Evolutionary conservation across 2,797 vertebrate species (phyloP).

Genomic region (Alca torda): DNA sequence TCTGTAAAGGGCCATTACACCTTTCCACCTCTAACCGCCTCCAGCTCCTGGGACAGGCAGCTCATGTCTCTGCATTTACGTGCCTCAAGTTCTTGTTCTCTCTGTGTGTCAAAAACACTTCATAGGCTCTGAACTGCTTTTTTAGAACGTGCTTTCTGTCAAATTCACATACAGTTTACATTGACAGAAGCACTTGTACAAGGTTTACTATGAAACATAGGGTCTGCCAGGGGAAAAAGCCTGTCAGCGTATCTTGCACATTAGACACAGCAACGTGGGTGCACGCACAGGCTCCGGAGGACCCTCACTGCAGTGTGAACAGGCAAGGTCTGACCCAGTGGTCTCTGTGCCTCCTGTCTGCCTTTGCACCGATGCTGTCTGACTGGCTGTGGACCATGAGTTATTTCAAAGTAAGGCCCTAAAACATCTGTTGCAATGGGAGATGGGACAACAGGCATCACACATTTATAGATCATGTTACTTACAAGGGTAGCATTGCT

Average conservation of each 20-base stretch:
- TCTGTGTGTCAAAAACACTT: background rate
- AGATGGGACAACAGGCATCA: background rate
- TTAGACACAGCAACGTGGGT: fast-evolving
- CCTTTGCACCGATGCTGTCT: background rate
- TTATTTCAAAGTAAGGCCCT: background rate
- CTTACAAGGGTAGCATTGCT: fast-evolving
- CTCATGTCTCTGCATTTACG: fast-evolving
- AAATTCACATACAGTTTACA: background rate
- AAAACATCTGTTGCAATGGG: background rate
- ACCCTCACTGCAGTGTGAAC: background rate
- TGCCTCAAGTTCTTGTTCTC: background rate
- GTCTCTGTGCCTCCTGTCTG: background rate
- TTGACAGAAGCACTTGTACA: background rate
- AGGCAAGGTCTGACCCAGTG: background rate
- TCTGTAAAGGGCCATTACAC: background rate
- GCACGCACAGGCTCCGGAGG: fast-evolving
- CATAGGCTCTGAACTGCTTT: background rate
- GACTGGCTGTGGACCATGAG: background rate
- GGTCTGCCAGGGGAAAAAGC: background rate
- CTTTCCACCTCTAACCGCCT: background rate
- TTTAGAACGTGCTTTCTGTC: background rate
- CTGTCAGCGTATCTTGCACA: background rate
- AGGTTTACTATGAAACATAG: background rate
- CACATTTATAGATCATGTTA: background rate
- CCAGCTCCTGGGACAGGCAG: background rate